These are phyloP conservation scores for Spodoptera litura DNA, from an alignment of 1,140 invertebrate genomes.

Conservation along the genomic window DNA sequence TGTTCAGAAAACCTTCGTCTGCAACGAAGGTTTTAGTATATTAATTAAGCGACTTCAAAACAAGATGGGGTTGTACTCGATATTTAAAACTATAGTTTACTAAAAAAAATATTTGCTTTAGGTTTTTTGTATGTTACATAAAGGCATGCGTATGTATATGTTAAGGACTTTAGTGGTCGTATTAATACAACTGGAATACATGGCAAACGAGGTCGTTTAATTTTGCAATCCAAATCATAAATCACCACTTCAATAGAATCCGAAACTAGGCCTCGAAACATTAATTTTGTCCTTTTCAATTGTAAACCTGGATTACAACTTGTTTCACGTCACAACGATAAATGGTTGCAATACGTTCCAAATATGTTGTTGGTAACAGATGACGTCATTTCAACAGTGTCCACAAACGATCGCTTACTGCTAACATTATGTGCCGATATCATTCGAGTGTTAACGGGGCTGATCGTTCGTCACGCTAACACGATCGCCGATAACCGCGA, in stretches of 20 bases:
- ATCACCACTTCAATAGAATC: background rate
- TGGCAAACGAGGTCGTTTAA: too few relatives aligned
- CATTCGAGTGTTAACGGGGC: conserved; percentile 19
- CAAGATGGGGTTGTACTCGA: too few relatives aligned
- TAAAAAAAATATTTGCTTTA: too few relatives aligned
- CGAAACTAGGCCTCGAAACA: background rate
- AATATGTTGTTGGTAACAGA: conserved; percentile 24
- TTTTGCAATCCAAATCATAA: background rate
- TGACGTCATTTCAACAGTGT: conserved; percentile 33
- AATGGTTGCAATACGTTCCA: conserved; percentile 31
- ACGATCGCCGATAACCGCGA: conserved; percentile 16
- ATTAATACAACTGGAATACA: too few relatives aligned
- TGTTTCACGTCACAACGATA: conserved; percentile 19
- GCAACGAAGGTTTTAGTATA: too few relatives aligned
- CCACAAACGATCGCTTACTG: conserved; percentile 31
- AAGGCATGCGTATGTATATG: too few relatives aligned
- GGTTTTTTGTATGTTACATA: too few relatives aligned
- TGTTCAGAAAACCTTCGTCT: too few relatives aligned
- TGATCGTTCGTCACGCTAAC: conserved; percentile 18
- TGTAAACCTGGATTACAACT: conserved; percentile 20
- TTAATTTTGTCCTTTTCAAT: background rate
- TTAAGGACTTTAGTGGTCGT: too few relatives aligned
- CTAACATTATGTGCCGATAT: conserved; percentile 31
- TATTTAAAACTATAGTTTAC: too few relatives aligned
- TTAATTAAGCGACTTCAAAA: too few relatives aligned